A percentile compares a stretch with the other conserved stretches of the same genome.
Conservation (phyloP, 2,888 invertebrate species). For the Spialia ferax region DNA sequence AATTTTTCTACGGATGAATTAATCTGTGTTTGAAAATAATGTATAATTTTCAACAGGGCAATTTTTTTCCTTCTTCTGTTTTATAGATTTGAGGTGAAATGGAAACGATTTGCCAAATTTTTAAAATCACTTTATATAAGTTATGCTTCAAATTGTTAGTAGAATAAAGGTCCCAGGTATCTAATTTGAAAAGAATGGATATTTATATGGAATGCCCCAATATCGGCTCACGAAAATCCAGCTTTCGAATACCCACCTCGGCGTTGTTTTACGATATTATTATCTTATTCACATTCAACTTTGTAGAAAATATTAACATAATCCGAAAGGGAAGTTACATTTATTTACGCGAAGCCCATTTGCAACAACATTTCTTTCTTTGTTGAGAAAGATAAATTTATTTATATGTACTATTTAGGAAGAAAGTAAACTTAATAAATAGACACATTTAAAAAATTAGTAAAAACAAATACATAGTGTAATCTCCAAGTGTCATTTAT, state of each 20-base stretch:
- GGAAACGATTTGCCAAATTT: too few species aligned
- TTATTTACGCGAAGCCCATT: neutral
- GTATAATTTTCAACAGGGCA: too few species aligned
- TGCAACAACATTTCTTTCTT: neutral
- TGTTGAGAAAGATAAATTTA: neutral
- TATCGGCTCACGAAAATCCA: constrained; percentile 22
- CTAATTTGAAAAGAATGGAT: constrained; percentile 34
- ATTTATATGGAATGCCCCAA: constrained; percentile 19
- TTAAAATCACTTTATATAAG: too few species aligned
- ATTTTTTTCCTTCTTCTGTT: too few species aligned
- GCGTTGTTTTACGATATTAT: constrained; percentile 25
- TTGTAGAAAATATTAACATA: constrained; percentile 10
- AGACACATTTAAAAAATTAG: too few species aligned
- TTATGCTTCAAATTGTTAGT: neutral
- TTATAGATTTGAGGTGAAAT: too few species aligned
- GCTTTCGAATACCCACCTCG: constrained; percentile 26
- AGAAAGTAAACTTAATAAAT: too few species aligned
- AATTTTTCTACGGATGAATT: too few species aligned
- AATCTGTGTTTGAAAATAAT: too few species aligned
- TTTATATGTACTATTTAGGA: too few species aligned
- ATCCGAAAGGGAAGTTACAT: constrained; percentile 2
- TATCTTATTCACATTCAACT: constrained; percentile 22
- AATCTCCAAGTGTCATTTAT: too few species aligned
- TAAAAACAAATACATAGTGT: too few species aligned
- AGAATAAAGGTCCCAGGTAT: constrained; percentile 13